Conservation (phyloP, 2,888 invertebrate genomes). For the Drosophila colorata region DNA sequence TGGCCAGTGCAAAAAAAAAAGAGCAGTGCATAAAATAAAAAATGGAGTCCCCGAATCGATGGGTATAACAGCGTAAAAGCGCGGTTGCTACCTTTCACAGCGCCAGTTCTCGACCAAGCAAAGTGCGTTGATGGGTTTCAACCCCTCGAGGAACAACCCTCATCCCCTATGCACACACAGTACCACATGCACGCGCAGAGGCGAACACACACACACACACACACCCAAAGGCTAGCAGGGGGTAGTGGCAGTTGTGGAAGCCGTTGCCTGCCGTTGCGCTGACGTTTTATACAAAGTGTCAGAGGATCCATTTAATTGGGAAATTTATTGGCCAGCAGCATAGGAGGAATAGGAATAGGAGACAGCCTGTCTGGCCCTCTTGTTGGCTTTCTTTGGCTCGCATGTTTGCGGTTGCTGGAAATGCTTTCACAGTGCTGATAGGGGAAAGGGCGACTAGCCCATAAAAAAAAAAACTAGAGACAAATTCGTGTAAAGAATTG, state of each 20-base stretch:
- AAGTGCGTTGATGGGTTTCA: constrained; percentile 68
- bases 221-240: constrained; percentile 55
- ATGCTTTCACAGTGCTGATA: constrained; percentile 58
- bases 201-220: constrained; percentile 18
- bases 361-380: constrained; percentile 73
- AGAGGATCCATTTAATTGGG: constrained; percentile 82
- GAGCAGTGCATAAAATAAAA: constrained; percentile 58
- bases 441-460: constrained; percentile 16
- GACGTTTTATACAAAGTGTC: constrained; percentile 77
- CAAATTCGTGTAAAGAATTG: constrained; percentile 66
- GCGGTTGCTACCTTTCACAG: constrained; percentile 75
- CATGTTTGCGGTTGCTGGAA: constrained; percentile 76
- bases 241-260: constrained; percentile 64
- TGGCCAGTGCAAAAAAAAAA: constrained; percentile 64
- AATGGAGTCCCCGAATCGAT: constrained; percentile 63
- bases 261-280: constrained; percentile 52
- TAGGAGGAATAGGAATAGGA: constrained; percentile 39
- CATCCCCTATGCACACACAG: constrained; percentile 64
- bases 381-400: constrained; percentile 69
- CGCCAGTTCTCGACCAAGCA: constrained; percentile 72
- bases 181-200: constrained; percentile 1
- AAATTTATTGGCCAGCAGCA: constrained; percentile 80
- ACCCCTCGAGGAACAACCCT: constrained; percentile 74
- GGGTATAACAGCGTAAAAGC: constrained; percentile 24
- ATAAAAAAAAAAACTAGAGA: constrained; percentile 50